Percentiles rank a stretch among this genome's conserved stretches.
phyloP scores from a whole-genome alignment of 2,797 vertebrate genomes.

The Acomys russatus region DNA sequence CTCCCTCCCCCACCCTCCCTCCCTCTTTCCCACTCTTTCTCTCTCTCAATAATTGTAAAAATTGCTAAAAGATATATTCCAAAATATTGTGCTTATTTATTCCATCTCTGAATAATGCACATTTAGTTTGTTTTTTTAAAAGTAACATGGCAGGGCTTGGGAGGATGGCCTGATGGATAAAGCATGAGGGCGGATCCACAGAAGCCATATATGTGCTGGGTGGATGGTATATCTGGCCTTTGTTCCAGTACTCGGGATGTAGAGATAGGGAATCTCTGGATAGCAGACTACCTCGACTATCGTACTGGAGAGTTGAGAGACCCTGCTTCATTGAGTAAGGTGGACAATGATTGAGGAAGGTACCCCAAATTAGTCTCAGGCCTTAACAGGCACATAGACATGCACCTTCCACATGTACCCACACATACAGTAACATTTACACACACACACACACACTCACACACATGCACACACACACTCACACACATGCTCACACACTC shows the following conservation, averaged over 20 bases:
- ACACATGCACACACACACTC: not conserved
- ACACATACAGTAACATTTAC: not conserved
- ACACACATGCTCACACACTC: not conserved
- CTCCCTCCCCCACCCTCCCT: too few species aligned
- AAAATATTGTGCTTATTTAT: not conserved
- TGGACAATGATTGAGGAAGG: not conserved
- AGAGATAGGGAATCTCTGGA: not conserved
- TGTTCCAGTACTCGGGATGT: not conserved
- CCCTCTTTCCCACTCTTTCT: too few species aligned
- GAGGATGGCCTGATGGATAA: not conserved
- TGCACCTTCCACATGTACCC: not conserved
- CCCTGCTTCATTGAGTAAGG: not conserved
- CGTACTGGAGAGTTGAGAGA: not conserved
- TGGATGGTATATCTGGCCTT: not conserved
- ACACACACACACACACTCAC: not conserved
- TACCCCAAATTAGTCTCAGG: not conserved
- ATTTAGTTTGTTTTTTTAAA: not conserved
- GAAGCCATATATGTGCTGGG: not conserved
- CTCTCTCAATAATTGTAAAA: not conserved
- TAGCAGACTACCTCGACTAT: not conserved
- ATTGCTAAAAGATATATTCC: not conserved
- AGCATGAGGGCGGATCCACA: not conserved
- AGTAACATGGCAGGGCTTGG: not conserved
- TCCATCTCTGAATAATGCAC: not conserved
- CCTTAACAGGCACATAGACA: not conserved